phyloP scores from a whole-genome alignment of 2,888 invertebrate species.

The Hypena proboscidalis region DNA sequence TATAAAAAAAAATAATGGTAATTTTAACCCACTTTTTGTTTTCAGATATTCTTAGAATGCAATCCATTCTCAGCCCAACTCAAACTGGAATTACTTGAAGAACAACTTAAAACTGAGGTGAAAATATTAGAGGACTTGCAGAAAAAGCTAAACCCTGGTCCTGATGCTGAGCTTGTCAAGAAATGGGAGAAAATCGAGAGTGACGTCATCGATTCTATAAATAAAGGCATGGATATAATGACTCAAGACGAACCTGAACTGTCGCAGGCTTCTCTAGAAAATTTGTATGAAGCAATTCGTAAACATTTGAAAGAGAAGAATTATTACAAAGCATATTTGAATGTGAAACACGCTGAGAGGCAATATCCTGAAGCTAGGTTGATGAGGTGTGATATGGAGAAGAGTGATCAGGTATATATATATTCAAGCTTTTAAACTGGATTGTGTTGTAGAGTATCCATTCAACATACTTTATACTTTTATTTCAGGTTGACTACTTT shows the following conservation, averaged over 20 bases:
- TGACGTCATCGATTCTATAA: slow-evolving; percentile 78
- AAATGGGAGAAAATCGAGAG: slow-evolving; percentile 84
- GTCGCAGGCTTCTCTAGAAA: slow-evolving; percentile 74
- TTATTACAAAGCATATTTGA: slow-evolving; percentile 81
- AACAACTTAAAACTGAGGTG: slow-evolving; percentile 85
- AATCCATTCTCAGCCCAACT: slow-evolving; percentile 95
- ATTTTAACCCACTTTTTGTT: slow-evolving; percentile 17
- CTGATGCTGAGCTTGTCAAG: slow-evolving; percentile 72
- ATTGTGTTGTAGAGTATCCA: background rate
- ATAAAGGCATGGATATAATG: slow-evolving; percentile 72
- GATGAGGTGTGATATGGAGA: slow-evolving; percentile 76
- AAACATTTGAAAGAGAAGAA: slow-evolving; percentile 74
- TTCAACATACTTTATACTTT: no score
- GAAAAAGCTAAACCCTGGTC: slow-evolving; percentile 73
- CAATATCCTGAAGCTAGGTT: slow-evolving; percentile 78
- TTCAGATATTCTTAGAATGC: slow-evolving; percentile 89
- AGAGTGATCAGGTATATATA: slow-evolving; percentile 75
- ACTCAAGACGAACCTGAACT: slow-evolving; percentile 79
- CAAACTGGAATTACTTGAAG: slow-evolving; percentile 82
- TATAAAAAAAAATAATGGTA: no score
- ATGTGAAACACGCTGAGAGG: slow-evolving; percentile 77
- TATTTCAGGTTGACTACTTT: slow-evolving; percentile 75
- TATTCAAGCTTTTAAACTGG: background rate
- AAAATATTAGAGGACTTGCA: slow-evolving; percentile 87
- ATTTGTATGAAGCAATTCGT: slow-evolving; percentile 73